phyloP scores from a whole-genome alignment of 2,888 invertebrate genomes.

The Lasioglossum morio region DNA sequence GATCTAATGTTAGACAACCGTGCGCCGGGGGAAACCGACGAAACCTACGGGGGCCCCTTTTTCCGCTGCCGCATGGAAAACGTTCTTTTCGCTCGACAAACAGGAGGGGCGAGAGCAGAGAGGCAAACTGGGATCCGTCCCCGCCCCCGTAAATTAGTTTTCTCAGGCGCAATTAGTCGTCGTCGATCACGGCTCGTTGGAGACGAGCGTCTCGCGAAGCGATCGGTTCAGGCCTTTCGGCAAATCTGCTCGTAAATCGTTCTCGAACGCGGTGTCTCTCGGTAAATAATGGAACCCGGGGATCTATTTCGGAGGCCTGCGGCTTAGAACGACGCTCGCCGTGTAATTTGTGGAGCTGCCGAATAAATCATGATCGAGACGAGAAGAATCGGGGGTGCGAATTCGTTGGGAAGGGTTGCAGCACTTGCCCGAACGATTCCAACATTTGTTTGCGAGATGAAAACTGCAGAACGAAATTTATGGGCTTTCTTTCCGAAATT shows the following conservation, averaged over 20 bases:
- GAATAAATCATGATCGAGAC: conserved; percentile 16
- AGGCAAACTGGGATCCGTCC: background rate
- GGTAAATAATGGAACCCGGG: conserved; percentile 40
- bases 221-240: conserved; percentile 46
- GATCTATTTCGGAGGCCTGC: conserved; percentile 47
- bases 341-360: background rate
- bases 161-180: conserved; percentile 64
- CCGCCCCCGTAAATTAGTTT: conserved; percentile 64
- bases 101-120: conserved; percentile 30
- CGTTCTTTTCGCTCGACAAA: conserved; percentile 57
- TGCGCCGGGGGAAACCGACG: background rate
- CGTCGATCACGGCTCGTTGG: conserved; percentile 46
- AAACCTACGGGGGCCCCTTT: conserved; percentile 31
- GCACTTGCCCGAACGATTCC: background rate
- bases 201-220: conserved; percentile 24
- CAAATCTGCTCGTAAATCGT: conserved; percentile 57
- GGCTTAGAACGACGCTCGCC: background rate
- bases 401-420: background rate
- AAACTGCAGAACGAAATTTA: background rate
- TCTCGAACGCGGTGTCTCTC: conserved; percentile 29
- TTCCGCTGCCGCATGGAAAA: conserved; percentile 41
- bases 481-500: background rate
- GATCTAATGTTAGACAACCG: conserved; percentile 54
- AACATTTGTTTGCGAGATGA: background rate
- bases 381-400: background rate